phyloP scores from a whole-genome alignment of 2,888 invertebrate genomes.

The Xestia xanthographa region DNA sequence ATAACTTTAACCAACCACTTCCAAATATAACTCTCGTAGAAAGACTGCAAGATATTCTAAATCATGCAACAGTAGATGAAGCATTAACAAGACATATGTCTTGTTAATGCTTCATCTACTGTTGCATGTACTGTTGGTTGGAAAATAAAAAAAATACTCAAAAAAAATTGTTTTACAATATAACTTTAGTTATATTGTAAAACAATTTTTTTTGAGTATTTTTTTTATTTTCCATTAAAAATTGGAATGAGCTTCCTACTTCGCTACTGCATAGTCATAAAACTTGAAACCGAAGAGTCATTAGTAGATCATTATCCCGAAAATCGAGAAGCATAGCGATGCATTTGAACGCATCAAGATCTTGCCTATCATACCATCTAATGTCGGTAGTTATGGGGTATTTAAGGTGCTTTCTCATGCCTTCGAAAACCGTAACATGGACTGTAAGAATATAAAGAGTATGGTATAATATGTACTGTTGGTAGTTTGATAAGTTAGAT shows the following conservation, averaged over 20 bases:
- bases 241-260: conserved; percentile 13
- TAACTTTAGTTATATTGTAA: too few species aligned
- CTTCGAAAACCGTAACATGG: neutral
- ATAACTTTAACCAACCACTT: neutral
- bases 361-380: conserved; percentile 22
- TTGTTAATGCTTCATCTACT: neutral
- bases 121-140: too few species aligned
- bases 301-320: conserved; percentile 74
- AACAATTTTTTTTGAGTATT: neutral
- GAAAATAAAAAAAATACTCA: too few species aligned
- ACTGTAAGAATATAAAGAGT: neutral
- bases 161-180: too few species aligned
- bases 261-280: conserved; percentile 55
- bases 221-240: conserved; percentile 8
- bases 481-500: neutral
- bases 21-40: neutral
- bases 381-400: conserved; percentile 25
- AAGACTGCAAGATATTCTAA: conserved; percentile 13
- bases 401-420: conserved; percentile 22
- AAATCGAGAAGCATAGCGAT: conserved; percentile 60
- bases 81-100: too few species aligned
- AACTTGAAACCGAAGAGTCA: conserved; percentile 63
- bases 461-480: neutral
- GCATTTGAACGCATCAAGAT: conserved; percentile 14
- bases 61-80: too few species aligned